Conservation (phyloP, 1,140 invertebrate genomes). For the Aphelenchoides besseyi region DNA sequence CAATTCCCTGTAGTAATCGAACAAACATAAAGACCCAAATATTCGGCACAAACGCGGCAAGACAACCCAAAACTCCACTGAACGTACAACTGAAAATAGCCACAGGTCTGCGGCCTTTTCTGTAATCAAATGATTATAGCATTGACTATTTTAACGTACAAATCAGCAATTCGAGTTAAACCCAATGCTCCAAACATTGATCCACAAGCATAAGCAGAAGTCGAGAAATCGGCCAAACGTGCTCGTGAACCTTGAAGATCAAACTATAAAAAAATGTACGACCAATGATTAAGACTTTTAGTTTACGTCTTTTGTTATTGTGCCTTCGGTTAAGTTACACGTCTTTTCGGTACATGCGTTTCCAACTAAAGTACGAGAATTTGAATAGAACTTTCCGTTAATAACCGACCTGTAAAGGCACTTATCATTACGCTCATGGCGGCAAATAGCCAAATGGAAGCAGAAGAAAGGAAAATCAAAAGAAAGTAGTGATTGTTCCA, state of each 20-base stretch:
- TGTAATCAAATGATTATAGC: conserved; percentile 8
- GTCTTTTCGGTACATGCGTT: neutral
- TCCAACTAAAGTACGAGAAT: neutral
- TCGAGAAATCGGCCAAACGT: conserved; percentile 16
- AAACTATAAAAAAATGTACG: conserved; percentile 21
- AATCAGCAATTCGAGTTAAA: conserved; percentile 19
- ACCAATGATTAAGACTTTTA: neutral
- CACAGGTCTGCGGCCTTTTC: conserved; percentile 21
- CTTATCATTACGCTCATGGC: neutral
- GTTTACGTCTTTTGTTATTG: conserved; percentile 10
- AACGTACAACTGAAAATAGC: neutral
- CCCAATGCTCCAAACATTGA: conserved; percentile 2
- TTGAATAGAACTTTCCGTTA: neutral
- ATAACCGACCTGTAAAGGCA: neutral
- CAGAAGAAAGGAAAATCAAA: neutral
- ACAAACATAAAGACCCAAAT: conserved; percentile 24
- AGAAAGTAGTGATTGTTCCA: conserved; percentile 5
- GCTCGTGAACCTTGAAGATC: conserved; percentile 15
- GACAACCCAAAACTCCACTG: conserved; percentile 19
- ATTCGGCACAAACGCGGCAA: conserved; percentile 14
- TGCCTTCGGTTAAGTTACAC: conserved; percentile 10
- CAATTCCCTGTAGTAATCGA: conserved; percentile 22
- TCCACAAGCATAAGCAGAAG: conserved; percentile 21
- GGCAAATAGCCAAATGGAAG: conserved; percentile 8
- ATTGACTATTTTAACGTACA: conserved; percentile 22